These are phyloP conservation scores for Sander lucioperca DNA, from an alignment of 2,113 vertebrate genomes.

Conservation along the genomic window DNA sequence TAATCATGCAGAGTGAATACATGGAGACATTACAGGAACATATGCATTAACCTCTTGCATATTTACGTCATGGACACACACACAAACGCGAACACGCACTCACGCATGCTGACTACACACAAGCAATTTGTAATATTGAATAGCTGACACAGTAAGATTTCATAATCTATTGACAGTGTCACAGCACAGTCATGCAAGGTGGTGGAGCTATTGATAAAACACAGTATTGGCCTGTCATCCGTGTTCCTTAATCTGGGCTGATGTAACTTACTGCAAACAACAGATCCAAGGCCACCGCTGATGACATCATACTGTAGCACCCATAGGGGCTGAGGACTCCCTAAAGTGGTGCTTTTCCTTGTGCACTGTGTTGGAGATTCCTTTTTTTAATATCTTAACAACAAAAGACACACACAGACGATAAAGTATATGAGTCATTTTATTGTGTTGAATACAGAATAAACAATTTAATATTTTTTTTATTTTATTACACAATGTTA, in stretches of 20 bases:
- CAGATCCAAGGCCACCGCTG: constrained; percentile 61
- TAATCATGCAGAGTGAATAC: constrained; percentile 79
- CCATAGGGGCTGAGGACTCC: constrained; percentile 14
- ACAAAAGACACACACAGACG: constrained; percentile 27
- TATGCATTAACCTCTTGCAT: constrained; percentile 77
- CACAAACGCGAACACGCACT: neutral
- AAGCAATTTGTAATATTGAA: constrained; percentile 83
- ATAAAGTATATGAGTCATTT: neutral
- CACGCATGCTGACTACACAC: constrained; percentile 44
- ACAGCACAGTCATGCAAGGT: constrained; percentile 71
- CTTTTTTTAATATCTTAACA: neutral
- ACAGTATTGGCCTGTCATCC: constrained; percentile 59
- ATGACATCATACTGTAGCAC: constrained; percentile 68
- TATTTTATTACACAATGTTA: neutral
- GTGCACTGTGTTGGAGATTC: neutral
- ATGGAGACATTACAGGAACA: constrained; percentile 71
- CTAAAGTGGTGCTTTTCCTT: neutral
- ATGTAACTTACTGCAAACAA: constrained; percentile 49
- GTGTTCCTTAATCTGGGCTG: constrained; percentile 49
- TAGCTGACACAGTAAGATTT: constrained; percentile 79
- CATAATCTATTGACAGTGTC: constrained; percentile 77
- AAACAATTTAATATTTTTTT: neutral
- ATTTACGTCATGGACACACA: constrained; percentile 61
- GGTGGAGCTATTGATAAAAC: constrained; percentile 70
- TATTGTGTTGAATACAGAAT: constrained; percentile 29